Conservation (phyloP, 2,797 vertebrate genomes). For the Poeciliopsis infans region DNA sequence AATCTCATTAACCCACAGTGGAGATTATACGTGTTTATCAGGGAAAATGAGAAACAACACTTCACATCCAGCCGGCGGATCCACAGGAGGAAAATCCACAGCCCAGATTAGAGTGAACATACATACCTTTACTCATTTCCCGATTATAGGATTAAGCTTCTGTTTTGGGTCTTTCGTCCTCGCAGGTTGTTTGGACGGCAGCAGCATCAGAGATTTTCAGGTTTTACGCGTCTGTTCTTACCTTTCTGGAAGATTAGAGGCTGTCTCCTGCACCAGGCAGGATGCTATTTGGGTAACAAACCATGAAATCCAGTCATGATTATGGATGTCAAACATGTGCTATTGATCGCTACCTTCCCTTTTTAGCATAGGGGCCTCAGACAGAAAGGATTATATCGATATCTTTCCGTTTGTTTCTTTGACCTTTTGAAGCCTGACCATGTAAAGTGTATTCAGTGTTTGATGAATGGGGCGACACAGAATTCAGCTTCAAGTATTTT, state of each 20-base stretch:
- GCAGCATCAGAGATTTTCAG: not conserved
- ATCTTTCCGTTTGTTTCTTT: not conserved
- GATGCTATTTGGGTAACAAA: conserved; percentile 4
- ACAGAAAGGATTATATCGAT: not conserved
- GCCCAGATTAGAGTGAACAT: conserved; percentile 11
- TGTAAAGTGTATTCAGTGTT: not conserved
- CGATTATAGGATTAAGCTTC: conserved; percentile 20
- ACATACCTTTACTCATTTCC: conserved; percentile 5
- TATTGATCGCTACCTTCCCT: not conserved
- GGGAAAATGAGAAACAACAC: conserved; percentile 1
- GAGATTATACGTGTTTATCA: conserved; percentile 5
- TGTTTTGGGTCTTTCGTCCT: conserved; percentile 9
- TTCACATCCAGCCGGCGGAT: conserved; percentile 2
- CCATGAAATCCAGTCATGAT: not conserved
- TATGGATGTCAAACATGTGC: not conserved
- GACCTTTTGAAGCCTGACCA: not conserved
- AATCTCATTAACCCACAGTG: conserved; percentile 3
- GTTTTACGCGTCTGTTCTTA: not conserved
- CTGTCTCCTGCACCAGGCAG: conserved; percentile 8
- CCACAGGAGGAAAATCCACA: conserved; percentile 13
- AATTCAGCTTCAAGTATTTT: conserved; percentile 5
- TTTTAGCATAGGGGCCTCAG: not conserved
- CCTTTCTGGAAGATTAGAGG: conserved; percentile 5
- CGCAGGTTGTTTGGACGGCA: conserved; percentile 2
- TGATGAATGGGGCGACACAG: not conserved